A percentile compares a stretch with the other conserved stretches of the same genome.
Evolutionary conservation across 2,113 vertebrate genomes (phyloP).

Genomic region (rabbit (Oryctolagus cuniculus)): DNA sequence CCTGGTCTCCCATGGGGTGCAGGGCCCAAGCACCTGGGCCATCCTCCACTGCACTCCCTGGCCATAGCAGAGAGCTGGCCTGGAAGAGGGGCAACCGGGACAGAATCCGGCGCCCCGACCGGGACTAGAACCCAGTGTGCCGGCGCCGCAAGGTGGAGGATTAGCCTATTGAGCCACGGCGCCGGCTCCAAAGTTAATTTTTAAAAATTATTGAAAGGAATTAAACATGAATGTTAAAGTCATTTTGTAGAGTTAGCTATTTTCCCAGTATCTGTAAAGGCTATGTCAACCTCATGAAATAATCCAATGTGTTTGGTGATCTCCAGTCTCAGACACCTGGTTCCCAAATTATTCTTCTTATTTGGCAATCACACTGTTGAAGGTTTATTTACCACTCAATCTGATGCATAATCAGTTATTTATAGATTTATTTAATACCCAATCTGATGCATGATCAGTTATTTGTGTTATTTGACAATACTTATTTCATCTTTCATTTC

Average conservation of each 20-base stretch:
- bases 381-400: constrained; percentile 6
- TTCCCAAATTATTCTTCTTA: neutral
- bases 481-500: neutral
- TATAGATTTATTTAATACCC: neutral
- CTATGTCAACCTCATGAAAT: neutral
- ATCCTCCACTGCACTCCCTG: no score
- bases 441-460: neutral
- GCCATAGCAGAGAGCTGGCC: no score
- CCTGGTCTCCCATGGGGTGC: no score
- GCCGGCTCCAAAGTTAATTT: constrained; percentile 54
- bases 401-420: neutral
- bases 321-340: neutral
- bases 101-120: no score
- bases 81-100: no score
- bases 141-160: no score
- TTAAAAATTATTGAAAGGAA: neutral
- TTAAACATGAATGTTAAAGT: constrained; percentile 45
- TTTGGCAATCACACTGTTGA: neutral
- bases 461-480: neutral
- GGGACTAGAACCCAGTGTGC: no score
- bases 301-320: neutral
- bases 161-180: no score
- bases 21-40: no score
- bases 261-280: neutral
- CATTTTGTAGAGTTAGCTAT: neutral